Evolutionary conservation across 2,113 vertebrate species (phyloP).

Genomic region (Dipodomys stephensi): DNA sequence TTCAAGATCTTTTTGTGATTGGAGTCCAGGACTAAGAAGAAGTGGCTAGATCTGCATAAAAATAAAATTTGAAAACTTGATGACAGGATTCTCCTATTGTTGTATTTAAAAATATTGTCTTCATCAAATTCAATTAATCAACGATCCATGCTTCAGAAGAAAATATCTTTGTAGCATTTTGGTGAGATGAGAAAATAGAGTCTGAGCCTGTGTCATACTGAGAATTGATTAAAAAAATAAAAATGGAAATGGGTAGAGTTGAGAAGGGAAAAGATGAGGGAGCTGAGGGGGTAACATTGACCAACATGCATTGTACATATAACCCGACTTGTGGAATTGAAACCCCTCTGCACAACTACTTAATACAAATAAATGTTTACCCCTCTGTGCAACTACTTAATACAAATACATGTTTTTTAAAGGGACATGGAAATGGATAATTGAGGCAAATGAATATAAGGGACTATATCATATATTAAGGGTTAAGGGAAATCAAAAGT

Average conservation of each 20-base stretch:
- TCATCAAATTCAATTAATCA: constrained; percentile 16
- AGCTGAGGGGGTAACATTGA: no score
- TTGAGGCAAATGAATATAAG: neutral
- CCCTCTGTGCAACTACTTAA: no score
- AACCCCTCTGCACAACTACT: no score
- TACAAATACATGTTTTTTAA: neutral
- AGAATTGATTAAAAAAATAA: neutral
- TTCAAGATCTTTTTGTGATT: neutral
- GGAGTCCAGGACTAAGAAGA: neutral
- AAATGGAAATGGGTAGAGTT: no score
- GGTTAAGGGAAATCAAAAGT: neutral
- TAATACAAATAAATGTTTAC: no score
- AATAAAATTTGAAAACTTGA: constrained; percentile 36
- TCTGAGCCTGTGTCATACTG: neutral
- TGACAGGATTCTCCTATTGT: neutral
- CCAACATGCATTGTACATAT: no score
- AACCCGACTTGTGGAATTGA: no score
- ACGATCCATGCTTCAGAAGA: constrained; percentile 19
- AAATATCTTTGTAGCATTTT: neutral
- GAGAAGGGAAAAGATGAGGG: no score
- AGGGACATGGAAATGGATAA: neutral
- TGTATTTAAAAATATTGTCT: constrained; percentile 39
- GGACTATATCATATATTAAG: neutral
- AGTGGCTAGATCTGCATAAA: neutral
- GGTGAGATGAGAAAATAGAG: neutral